Conservation (phyloP, 1,140 invertebrate genomes). For the Brachystomella parvula region DNA sequence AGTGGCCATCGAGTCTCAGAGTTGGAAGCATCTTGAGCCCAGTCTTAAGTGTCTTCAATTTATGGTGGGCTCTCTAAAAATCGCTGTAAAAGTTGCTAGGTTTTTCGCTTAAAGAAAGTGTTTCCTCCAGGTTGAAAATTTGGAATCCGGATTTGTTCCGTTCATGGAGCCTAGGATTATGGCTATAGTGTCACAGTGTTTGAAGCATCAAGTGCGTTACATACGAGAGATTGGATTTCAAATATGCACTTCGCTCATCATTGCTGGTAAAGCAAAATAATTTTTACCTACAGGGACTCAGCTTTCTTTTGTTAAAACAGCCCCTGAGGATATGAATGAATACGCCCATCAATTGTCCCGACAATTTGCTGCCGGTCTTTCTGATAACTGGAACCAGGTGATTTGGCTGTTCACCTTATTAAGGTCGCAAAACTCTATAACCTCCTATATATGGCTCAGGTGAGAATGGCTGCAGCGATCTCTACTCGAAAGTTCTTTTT, state of each 20-base stretch:
- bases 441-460: conserved; percentile 38
- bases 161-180: conserved; percentile 47
- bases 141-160: conserved; percentile 45
- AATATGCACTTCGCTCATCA: conserved; percentile 48
- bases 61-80: too few species aligned
- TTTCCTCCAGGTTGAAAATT: too few species aligned
- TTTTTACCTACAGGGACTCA: not conserved
- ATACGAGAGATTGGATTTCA: conserved; percentile 52
- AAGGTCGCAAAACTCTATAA: not conserved
- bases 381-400: conserved; percentile 53
- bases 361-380: conserved; percentile 46
- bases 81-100: too few species aligned
- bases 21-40: conserved; percentile 52
- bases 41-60: conserved; percentile 51
- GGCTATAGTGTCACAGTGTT: conserved; percentile 46
- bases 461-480: conserved; percentile 49
- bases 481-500: conserved; percentile 49
- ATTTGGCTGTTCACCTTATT: not conserved
- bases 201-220: conserved; percentile 51
- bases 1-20: conserved; percentile 44
- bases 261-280: conserved; percentile 40
- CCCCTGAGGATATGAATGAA: conserved; percentile 36
- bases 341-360: conserved; percentile 47
- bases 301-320: conserved; percentile 28
- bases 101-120: too few species aligned